Evolutionary conservation across 2,888 invertebrate species (phyloP).

Genomic region (Drosophila aldrichi): DNA sequence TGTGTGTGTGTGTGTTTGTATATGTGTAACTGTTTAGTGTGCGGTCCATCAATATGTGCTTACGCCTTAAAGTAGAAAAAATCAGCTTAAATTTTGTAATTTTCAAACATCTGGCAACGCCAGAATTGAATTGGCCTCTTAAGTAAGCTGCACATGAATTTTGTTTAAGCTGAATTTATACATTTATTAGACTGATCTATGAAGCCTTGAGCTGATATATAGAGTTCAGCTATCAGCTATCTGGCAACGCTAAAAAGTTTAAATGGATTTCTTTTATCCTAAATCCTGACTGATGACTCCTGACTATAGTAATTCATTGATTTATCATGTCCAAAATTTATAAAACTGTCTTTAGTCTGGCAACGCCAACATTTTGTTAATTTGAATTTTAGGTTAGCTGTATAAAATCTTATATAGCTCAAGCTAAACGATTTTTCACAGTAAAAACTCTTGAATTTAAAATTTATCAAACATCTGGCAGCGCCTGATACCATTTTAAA

Average conservation of each 20-base stretch:
- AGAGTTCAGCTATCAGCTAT: neutral
- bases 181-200: neutral
- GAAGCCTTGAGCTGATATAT: neutral
- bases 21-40: neutral
- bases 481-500: neutral
- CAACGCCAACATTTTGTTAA: neutral
- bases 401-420: neutral
- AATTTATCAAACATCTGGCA: neutral
- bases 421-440: neutral
- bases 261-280: too few relatives aligned
- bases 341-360: neutral
- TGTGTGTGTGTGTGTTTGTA: neutral
- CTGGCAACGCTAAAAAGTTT: neutral
- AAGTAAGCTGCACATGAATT: neutral
- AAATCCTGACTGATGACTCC: too few relatives aligned
- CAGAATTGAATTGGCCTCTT: neutral
- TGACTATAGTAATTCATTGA: neutral
- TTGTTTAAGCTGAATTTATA: neutral
- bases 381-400: neutral
- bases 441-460: neutral
- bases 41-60: slow-evolving; percentile 5
- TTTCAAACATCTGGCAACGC: neutral
- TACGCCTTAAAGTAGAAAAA: neutral
- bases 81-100: too few relatives aligned
- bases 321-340: neutral